Base-by-base conservation (phyloP, 1,140 invertebrate genomes). In the Odontomachus brunneus region DNA sequence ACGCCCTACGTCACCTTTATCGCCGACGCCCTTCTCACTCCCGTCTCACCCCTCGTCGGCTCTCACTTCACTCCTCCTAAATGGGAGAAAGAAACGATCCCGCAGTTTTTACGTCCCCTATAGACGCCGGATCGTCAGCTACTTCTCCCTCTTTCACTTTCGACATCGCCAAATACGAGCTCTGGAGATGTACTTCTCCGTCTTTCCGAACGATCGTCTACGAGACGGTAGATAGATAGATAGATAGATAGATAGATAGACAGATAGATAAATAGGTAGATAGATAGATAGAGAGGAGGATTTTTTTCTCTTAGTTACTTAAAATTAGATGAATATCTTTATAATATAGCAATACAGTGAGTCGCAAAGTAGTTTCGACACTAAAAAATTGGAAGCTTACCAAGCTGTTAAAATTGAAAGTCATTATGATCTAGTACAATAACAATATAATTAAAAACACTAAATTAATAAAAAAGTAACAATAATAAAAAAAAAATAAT, bases 1-100 rank as follows among this genome's bases (percentile, higher is more conserved):
- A 93, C 92, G 92, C 93, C 93, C 92, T 93, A 91, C 91, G 91
- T 93, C 90, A 91, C 93, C 90, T 92, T 93, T 91, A 90, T 92
- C 90, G 90, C 91, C 89, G 90, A 93, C 91, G 84, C 86, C 88
- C 89, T 89, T 89, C 84, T 44, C 38, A 44, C 38, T 53, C 49
- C 66, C 69, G 53, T 63, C 57, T 63, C 73, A 72, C 59, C 84
- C 80, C 84, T 83, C 60, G 72, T 72, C 82, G 84, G 38, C 38
- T 80, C 85, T 84, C 76, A 29, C 48, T 80, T 81, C 55, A 71
- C 44, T 83, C 53, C 57, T 59, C 48, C 67, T 76, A 76, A 88
- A 88, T 63, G 83, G 78, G 57, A 67, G 60, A 82, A 87, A 82
- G 82, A 88, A 88, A 59, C 83, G 87, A 88, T 74, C 53, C 14